phyloP scores from a whole-genome alignment of 2,888 invertebrate species.

The Noctua janthina region DNA sequence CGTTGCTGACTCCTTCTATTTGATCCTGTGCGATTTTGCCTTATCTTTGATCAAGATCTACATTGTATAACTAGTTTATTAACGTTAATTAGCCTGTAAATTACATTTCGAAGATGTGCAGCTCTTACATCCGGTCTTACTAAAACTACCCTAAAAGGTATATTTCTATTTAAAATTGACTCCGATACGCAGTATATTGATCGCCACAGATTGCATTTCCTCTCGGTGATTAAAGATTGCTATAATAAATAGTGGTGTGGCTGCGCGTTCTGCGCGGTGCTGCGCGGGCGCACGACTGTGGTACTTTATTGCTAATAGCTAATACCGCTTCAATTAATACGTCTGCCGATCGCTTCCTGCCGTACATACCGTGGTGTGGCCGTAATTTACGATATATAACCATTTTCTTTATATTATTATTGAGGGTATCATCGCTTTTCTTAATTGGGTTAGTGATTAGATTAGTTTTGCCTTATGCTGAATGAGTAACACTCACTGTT shows the following conservation, averaged over 20 bases:
- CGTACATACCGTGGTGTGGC: not conserved
- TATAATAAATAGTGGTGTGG: slow-evolving; percentile 54
- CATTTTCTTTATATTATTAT: slow-evolving; percentile 10
- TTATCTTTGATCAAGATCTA: not conserved
- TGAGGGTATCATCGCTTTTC: not conserved
- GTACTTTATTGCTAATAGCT: slow-evolving; percentile 68
- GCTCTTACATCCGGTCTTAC: slow-evolving; percentile 29
- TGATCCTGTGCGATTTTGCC: not conserved
- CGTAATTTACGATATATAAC: slow-evolving; percentile 37
- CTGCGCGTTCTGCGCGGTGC: slow-evolving; percentile 30
- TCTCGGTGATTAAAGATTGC: slow-evolving; percentile 55
- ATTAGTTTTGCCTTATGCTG: not conserved
- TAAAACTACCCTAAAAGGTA: slow-evolving; percentile 25
- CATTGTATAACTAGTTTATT: no score
- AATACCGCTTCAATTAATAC: slow-evolving; percentile 63
- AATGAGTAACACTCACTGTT: not conserved
- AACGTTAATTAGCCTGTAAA: slow-evolving; percentile 6
- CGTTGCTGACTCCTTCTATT: not conserved
- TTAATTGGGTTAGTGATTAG: slow-evolving; percentile 23
- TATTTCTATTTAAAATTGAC: slow-evolving; percentile 13
- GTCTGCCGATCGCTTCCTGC: slow-evolving; percentile 54
- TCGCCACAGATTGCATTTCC: slow-evolving; percentile 60
- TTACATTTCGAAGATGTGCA: slow-evolving; percentile 19
- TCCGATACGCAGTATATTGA: slow-evolving; percentile 31
- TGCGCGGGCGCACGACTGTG: slow-evolving; percentile 63